These are phyloP conservation scores for Tupiocoris notatus DNA, from an alignment of 2,888 invertebrate genomes.

Conservation along the genomic window DNA sequence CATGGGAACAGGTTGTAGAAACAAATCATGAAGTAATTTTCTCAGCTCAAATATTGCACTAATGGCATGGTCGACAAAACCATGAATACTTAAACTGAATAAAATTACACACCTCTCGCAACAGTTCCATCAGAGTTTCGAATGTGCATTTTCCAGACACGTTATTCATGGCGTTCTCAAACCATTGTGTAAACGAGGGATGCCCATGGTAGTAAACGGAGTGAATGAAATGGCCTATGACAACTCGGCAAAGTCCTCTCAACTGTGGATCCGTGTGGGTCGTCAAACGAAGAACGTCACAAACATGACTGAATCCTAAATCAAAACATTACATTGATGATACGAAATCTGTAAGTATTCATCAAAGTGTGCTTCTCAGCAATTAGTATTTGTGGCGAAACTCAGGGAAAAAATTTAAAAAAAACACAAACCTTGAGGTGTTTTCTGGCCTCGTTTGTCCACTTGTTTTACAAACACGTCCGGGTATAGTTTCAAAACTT, in stretches of 20 bases:
- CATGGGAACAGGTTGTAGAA: no score
- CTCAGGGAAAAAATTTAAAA: not conserved
- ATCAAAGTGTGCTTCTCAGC: no score
- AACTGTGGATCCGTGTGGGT: conserved; percentile 79
- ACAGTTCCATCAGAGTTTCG: conserved; percentile 58
- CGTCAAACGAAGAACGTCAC: conserved; percentile 68
- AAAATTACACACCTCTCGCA: conserved; percentile 63
- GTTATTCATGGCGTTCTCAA: not conserved
- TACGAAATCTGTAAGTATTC: no score
- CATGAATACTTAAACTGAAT: no score
- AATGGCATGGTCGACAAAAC: no score
- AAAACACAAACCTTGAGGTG: conserved; percentile 46
- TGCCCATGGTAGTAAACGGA: conserved; percentile 56
- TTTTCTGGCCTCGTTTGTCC: conserved; percentile 45
- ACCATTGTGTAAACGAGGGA: conserved; percentile 3
- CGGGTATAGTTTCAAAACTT: conserved; percentile 72
- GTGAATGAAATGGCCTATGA: conserved; percentile 68
- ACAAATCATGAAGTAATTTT: no score
- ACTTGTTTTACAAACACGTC: conserved; percentile 63
- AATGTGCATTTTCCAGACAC: conserved; percentile 52
- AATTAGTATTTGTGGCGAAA: not conserved
- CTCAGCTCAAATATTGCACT: no score
- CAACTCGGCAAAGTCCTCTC: conserved; percentile 67
- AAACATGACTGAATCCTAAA: conserved; percentile 48
- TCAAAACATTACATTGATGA: no score